phyloP scores from a whole-genome alignment of 2,113 vertebrate species.

The Axis porcinus region DNA sequence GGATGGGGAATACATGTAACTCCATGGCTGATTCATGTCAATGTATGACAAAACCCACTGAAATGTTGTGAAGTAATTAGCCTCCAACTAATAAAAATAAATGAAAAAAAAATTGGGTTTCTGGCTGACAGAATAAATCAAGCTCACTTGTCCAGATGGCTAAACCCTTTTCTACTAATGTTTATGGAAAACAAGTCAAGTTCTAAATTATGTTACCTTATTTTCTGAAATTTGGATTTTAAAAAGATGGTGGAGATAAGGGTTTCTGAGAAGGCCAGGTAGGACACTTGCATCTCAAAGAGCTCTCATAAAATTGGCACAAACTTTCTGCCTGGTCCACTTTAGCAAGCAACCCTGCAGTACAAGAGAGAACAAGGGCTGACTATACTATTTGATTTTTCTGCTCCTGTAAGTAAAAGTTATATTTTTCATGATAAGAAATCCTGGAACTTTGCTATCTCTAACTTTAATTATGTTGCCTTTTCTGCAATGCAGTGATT shows the following conservation, averaged over 20 bases:
- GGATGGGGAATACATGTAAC: too few relatives aligned
- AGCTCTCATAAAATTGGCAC: not conserved
- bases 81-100: too few relatives aligned
- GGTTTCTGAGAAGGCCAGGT: not conserved
- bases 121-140: not conserved
- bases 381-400: not conserved
- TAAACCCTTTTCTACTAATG: not conserved
- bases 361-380: not conserved
- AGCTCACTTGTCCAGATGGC: not conserved
- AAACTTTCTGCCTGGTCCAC: not conserved
- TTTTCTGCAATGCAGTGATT: not conserved
- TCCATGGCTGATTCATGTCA: too few relatives aligned
- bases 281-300: not conserved
- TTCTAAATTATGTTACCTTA: not conserved
- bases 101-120: not conserved
- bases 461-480: not conserved
- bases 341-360: not conserved
- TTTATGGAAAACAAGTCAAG: not conserved
- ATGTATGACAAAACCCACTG: too few relatives aligned
- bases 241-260: not conserved
- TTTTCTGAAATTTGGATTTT: not conserved
- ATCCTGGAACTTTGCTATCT: not conserved
- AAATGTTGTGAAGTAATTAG: too few relatives aligned
- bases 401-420: not conserved
- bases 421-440: not conserved